phyloP scores from a whole-genome alignment of 2,888 invertebrate species.

The Zaprionus bogoriensis region DNA sequence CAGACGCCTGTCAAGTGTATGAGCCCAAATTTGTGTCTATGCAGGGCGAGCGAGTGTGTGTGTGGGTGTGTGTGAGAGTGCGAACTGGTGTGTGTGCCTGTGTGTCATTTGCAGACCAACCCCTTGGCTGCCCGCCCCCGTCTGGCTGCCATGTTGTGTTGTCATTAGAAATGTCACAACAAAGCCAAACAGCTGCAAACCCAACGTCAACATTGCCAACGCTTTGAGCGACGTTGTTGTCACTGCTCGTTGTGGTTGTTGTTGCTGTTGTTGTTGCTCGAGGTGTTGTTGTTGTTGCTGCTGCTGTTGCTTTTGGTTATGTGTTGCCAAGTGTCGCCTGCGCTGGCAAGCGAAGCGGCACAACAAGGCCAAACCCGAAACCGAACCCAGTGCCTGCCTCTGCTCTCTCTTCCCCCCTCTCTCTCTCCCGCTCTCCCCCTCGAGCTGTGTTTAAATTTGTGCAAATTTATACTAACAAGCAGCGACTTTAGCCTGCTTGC shows the following conservation, averaged over 20 bases:
- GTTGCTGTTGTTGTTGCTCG: constrained; percentile 14
- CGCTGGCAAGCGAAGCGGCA: constrained; percentile 41
- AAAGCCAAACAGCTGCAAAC: constrained; percentile 72
- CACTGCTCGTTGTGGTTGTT: constrained; percentile 12
- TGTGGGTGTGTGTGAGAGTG: constrained; percentile 3
- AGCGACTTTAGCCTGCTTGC: background rate
- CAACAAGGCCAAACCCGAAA: background rate
- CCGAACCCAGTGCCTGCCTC: background rate
- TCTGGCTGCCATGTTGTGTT: constrained; percentile 44
- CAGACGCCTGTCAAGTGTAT: constrained; percentile 76
- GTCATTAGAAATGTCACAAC: constrained; percentile 80
- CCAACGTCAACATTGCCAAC: constrained; percentile 61
- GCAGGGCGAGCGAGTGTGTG: constrained; percentile 10
- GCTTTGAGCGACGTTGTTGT: constrained; percentile 40
- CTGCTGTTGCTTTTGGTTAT: constrained; percentile 40
- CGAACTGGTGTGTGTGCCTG: constrained; percentile 31
- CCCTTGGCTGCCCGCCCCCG: constrained; percentile 16
- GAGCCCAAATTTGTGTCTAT: constrained; percentile 50
- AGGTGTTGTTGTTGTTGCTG: constrained; percentile 12
- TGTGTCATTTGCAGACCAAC: constrained; percentile 64
- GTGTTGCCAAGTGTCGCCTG: constrained; percentile 54
- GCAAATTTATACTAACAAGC: constrained; percentile 63
- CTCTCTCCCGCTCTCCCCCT: background rate
- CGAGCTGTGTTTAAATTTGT: constrained; percentile 48
- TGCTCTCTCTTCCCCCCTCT: background rate